Evolutionary conservation across 1,140 invertebrate species (phyloP), one percentile per base, ranked within the genome.

Genomic region (Caenorhabditis tropicalis): DNA sequence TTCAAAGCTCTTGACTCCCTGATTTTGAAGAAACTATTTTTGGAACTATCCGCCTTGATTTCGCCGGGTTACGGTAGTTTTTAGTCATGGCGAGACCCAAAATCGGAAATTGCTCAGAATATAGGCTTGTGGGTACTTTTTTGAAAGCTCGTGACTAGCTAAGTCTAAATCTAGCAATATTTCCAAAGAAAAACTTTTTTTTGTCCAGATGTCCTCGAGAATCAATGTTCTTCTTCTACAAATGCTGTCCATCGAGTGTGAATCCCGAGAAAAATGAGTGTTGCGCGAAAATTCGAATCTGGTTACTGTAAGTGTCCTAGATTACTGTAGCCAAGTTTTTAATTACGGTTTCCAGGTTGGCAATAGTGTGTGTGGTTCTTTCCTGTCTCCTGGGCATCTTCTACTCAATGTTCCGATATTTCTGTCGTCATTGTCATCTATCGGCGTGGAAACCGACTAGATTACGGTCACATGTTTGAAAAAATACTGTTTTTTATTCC

Each of bases 211-310:
- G 65, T n/a, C 65, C 65, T 15, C 65, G 65, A 12, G 65, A 74
- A 43, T 74, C 65, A 2, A 74, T 74, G 65, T 74, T 74, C 65
- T 43, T 74, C 33, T 74, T 74, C 36, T 74, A 74, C 36, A 74
- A 74, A 46, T 74, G 65, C n/a, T 74, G 65, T 19, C 65, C 65
- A 2, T 74, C 65, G 7, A 74, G 65, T 43, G 19, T 1, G 33
- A 36, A 74, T 10, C 7, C 33, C 3, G 36, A 46, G 6, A 74
- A 21, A 24, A 46, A 4, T n/a, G 36, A 74, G 33, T 74, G 65
- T 31, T 74, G 65, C 15, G 65, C 65, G 0, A 74, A 74, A 10
- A 74, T 74, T 24, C 19, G 65, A 10, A 74, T 74, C 27, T 74
- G 65, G 65, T 43, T 74, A 46, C 33, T 74, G 65, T 74, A 74